Base-by-base conservation (phyloP, 2,797 vertebrate genomes). In the Macropodus opercularis region DNA sequence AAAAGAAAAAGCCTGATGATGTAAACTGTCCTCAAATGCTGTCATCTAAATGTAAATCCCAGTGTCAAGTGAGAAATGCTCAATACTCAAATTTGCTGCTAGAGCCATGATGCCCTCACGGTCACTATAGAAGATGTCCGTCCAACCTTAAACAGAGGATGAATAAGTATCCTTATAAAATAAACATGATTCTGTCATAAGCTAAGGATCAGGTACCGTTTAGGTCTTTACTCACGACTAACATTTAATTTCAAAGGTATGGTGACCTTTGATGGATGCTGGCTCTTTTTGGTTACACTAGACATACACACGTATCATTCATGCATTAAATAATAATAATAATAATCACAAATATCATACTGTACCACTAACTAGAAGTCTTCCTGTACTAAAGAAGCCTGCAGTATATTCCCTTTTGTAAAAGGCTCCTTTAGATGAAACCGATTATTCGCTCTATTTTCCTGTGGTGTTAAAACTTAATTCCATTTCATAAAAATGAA, bases 31-130 rank as follows among this genome's bases (percentile, higher is more conserved):
- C 49, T 66, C 24, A 21, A 53, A 62, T 35, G 53, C 40, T 77
- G 62, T 75, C 69, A 66, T 83, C 52, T 58, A 58, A 74, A 85
- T 79, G 71, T 71, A 79, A 80, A 80, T 79, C 66, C 72, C 55
- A 52, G 29, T 49, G 40, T 63, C 58, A 46, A 1, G 24, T 68
- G 36, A 48, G 10, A 71, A 44, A 49, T 26, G 29, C 54, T 32
- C 31, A 32, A n/a, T 21, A 17, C 10, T 63, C 17, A 41, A 24
- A 62, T 62, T 71, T 34, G 52, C 63, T 15, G 51, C 71, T 43
- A 39, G 19, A 51, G 24, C 55, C 50, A 19, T 26, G 10, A 8
- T 13, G n/a, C 22, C 32, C 26, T 19, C 7, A 41, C 24, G 62
- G 62, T 67, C 68, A 44, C 43, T 29, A 18, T 18, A 13, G 29